Conservation (phyloP, 1,140 invertebrate genomes). For the Drosophila sechellia region DNA sequence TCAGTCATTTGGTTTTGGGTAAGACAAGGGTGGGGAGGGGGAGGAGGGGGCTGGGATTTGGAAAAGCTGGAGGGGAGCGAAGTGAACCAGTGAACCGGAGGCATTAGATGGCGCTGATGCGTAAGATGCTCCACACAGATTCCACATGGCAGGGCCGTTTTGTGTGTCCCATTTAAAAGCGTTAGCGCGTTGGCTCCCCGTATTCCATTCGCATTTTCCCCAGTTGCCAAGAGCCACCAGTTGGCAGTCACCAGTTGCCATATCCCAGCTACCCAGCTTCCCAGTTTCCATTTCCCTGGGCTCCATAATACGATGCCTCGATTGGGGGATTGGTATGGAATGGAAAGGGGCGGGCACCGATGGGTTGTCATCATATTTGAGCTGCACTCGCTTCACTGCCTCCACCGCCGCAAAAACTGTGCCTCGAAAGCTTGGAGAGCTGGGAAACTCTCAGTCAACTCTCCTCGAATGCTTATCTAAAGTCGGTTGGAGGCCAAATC, state of each 20-base stretch:
- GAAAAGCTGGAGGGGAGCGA: background rate
- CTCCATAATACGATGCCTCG: slow-evolving; percentile 36
- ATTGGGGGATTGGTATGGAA: slow-evolving; percentile 1
- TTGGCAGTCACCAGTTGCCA: background rate
- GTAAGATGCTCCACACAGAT: slow-evolving; percentile 53
- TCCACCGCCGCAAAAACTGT: slow-evolving; percentile 17
- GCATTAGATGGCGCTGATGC: slow-evolving; percentile 55
- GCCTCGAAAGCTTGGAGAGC: background rate
- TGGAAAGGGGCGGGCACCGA: background rate
- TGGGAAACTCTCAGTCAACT: slow-evolving; percentile 4
- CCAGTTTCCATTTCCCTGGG: slow-evolving; percentile 16
- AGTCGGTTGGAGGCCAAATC: slow-evolving; percentile 46
- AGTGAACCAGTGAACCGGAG: slow-evolving; percentile 34
- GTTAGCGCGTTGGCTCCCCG: slow-evolving; percentile 43
- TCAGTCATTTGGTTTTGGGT: background rate
- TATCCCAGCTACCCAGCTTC: background rate
- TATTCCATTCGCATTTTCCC: slow-evolving; percentile 1
- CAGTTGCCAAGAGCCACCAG: background rate
- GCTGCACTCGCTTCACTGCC: slow-evolving; percentile 55
- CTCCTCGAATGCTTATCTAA: slow-evolving; percentile 36
- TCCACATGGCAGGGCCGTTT: slow-evolving; percentile 40
- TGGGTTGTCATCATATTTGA: slow-evolving; percentile 59
- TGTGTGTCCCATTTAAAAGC: slow-evolving; percentile 69
- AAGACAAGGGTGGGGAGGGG: background rate
- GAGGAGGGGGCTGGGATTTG: background rate